Evolutionary conservation across 2,797 vertebrate species (phyloP).

Genomic region (Enteromius fasciolatus): DNA sequence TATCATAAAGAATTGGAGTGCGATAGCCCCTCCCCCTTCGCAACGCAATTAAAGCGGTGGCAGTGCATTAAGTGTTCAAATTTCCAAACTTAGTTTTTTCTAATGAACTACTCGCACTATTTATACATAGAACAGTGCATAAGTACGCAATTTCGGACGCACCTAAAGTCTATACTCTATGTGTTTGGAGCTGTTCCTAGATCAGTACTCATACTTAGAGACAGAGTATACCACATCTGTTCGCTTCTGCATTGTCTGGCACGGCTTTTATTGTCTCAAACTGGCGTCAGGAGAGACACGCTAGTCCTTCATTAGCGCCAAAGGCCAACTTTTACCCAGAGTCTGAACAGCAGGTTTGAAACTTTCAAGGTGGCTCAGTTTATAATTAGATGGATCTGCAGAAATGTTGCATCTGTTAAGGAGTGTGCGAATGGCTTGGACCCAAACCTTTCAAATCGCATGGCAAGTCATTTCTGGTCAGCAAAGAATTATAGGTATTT

Average conservation of each 20-base stretch:
- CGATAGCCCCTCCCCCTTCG: no score
- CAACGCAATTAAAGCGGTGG: no score
- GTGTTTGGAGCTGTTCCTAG: background rate
- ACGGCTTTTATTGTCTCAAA: conserved; percentile 7
- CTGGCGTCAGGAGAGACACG: background rate
- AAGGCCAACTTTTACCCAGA: background rate
- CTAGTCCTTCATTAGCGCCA: conserved; percentile 28
- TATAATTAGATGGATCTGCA: conserved; percentile 44
- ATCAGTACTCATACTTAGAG: background rate
- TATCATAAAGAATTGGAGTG: no score
- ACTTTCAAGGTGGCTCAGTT: conserved; percentile 17
- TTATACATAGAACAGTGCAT: no score
- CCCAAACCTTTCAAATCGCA: conserved; percentile 18
- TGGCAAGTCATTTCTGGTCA: background rate
- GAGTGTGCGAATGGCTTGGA: conserved; percentile 5
- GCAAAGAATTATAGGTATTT: conserved; percentile 26
- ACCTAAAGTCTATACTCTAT: no score
- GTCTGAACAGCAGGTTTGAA: conserved; percentile 35
- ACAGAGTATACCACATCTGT: background rate
- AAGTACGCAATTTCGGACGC: no score
- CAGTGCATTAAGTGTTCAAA: no score
- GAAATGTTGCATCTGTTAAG: background rate
- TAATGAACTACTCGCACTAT: no score
- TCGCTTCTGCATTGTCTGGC: background rate
- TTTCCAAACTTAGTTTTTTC: no score